Evolutionary conservation across 2,113 vertebrate species (phyloP), one percentile per base, ranked within the genome.

Genomic region (Oryzias melastigma): DNA sequence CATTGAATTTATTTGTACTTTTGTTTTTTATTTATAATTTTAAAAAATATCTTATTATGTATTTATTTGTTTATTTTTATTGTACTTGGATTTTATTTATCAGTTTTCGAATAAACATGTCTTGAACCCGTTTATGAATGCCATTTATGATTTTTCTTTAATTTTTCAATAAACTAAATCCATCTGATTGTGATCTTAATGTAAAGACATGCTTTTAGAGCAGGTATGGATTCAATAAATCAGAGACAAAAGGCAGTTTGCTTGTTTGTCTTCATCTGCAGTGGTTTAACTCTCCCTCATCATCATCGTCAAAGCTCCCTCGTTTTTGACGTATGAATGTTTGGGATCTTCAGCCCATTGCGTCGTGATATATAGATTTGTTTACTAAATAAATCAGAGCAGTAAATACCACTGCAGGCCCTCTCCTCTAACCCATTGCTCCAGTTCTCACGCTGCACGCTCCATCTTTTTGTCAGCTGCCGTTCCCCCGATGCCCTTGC

Each of bases 401-500:
- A 51, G 24, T 47, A 17, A 60, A 51, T 80, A 59, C 59, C 65
- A 19, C 52, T 55, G 71, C 50, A 84, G 82, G 85, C 69, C 83
- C 65, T 67, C 50, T 54, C 20, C 52, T 65, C 68, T 75, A 73
- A 83, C 82, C 83, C 80, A 75, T 77, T 78, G 77, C 78, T 86
- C 85, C 78, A 82, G 57, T 83, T 86, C 81, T 83, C 73, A 79
- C 52, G 68, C 59, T 12, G 35, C 13, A 60, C 50, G 75, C 84
- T 87, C 86, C 87, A 85, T 82, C 80, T 86, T 81, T 78, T 40
- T 45, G 59, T 60, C 58, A 58, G 64, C 62, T 64, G 60, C 45
- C 10, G 44, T 51, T 51, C 47, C 47, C 27, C 49, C 27, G 72
- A 79, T 67, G 70, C 52, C 68, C 54, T 71, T 52, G 66, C 22